phyloP scores from a whole-genome alignment of 2,113 vertebrate species.

The Cranoglanis bouderius region DNA sequence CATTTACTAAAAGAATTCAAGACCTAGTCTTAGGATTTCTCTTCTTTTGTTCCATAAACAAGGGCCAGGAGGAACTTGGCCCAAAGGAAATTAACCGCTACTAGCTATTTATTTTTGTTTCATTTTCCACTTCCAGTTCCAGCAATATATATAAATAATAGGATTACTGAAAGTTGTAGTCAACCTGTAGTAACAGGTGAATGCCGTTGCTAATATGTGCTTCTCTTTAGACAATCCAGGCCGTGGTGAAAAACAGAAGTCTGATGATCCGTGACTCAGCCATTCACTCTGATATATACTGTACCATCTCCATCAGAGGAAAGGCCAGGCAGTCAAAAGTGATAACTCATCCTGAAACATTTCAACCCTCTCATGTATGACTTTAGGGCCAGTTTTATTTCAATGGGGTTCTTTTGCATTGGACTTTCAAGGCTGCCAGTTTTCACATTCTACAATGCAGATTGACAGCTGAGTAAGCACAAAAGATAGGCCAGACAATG shows the following conservation, averaged over 20 bases:
- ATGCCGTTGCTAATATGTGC: background rate
- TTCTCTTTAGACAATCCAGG: background rate
- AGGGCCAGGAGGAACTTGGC: background rate
- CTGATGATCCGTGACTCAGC: background rate
- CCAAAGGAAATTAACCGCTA: background rate
- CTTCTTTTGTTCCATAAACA: background rate
- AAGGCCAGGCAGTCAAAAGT: background rate
- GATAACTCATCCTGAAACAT: background rate
- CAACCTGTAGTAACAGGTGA: no score
- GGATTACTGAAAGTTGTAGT: background rate
- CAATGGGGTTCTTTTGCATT: background rate
- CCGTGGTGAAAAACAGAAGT: background rate
- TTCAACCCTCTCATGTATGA: background rate
- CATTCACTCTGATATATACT: background rate
- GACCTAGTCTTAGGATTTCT: background rate
- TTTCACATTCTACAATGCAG: background rate
- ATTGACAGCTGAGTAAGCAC: background rate
- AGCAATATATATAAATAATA: background rate
- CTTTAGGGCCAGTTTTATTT: background rate
- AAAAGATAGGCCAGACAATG: background rate
- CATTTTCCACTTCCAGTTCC: background rate
- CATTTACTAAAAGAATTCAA: background rate
- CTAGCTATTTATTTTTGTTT: background rate
- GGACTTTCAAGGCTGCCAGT: background rate
- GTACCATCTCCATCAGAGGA: background rate